Conservation (phyloP, 2,888 invertebrate genomes). For the Liopterus haemorrhoidalis region DNA sequence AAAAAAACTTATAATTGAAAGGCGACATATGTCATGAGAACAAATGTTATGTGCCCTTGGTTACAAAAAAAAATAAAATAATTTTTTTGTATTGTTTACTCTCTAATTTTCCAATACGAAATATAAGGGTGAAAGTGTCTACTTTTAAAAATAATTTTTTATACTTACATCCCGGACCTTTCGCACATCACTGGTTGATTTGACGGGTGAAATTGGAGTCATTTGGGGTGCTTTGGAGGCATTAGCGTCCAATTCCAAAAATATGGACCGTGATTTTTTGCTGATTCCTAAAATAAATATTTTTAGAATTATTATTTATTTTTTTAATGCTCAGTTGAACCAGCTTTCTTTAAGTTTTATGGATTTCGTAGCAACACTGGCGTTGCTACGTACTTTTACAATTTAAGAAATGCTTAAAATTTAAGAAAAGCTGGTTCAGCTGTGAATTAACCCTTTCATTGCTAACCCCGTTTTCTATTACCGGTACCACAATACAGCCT, state of each 20-base stretch:
- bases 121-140: constrained; percentile 7
- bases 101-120: constrained; percentile 17
- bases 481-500: no score
- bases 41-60: no score
- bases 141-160: constrained; percentile 3
- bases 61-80: no score
- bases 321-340: background rate
- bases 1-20: no score
- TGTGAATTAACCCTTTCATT: background rate
- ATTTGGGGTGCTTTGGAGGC: constrained; percentile 58
- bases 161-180: constrained; percentile 51
- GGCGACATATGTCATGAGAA: no score
- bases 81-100: background rate
- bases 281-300: constrained; percentile 60
- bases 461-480: no score
- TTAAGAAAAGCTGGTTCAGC: background rate
- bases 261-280: constrained; percentile 79
- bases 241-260: constrained; percentile 77
- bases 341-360: no score
- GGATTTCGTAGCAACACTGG: no score
- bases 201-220: constrained; percentile 53
- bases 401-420: no score
- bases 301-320: background rate
- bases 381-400: no score
- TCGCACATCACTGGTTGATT: constrained; percentile 54